Percentiles rank a stretch among this genome's conserved stretches.
These are phyloP conservation scores for Heliconius himera DNA, from an alignment of 1,140 invertebrate species.

Conservation along the genomic window DNA sequence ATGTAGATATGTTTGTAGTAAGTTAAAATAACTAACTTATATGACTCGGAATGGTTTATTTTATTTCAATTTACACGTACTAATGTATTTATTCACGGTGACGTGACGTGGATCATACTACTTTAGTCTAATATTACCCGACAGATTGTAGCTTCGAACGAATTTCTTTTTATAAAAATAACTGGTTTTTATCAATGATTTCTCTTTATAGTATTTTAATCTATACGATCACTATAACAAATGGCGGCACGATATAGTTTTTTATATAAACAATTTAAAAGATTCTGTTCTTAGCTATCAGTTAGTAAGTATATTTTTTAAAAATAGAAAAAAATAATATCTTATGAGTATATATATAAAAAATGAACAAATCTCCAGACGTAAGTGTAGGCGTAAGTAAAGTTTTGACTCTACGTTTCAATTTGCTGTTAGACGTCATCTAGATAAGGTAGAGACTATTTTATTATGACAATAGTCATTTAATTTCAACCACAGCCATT, in stretches of 20 bases:
- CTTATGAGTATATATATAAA: too few relatives aligned
- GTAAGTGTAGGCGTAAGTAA: not conserved
- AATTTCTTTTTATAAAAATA: not conserved
- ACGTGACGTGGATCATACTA: not conserved
- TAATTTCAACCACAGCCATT: constrained; percentile 9
- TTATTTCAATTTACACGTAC: not conserved
- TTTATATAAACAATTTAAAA: too few relatives aligned
- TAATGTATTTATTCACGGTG: not conserved
- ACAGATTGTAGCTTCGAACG: not conserved
- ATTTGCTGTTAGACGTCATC: not conserved
- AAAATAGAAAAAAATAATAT: too few relatives aligned
- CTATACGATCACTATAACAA: too few relatives aligned
- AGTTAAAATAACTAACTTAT: not conserved
- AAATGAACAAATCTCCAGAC: not conserved
- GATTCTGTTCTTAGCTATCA: too few relatives aligned
- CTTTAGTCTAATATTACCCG: not conserved
- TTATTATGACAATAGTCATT: constrained; percentile 5
- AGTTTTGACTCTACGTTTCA: not conserved
- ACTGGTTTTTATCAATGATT: not conserved
- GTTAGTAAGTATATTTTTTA: too few relatives aligned
- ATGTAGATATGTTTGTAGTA: not conserved
- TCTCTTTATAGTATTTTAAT: too few relatives aligned
- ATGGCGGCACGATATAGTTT: too few relatives aligned
- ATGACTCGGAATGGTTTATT: not conserved
- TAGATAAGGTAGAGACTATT: not conserved